Conservation (phyloP, 2,888 invertebrate genomes). For the Melanchra persicariae region DNA sequence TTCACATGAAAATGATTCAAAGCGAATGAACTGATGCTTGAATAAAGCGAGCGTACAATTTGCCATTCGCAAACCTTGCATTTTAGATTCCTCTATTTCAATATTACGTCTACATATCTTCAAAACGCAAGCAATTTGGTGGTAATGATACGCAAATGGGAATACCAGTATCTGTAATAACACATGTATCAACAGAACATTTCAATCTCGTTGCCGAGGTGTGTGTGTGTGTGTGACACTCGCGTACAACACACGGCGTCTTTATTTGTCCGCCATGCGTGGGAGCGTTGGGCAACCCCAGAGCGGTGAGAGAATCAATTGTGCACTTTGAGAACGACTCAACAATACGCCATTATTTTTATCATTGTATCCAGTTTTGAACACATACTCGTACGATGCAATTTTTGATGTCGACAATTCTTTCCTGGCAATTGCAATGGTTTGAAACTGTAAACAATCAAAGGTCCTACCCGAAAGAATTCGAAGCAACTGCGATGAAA, state of each 20-base stretch:
- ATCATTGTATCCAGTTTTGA: constrained; percentile 24
- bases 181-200: constrained; percentile 16
- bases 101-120: constrained; percentile 15
- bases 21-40: neutral
- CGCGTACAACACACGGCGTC: constrained; percentile 29
- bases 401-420: constrained; percentile 2
- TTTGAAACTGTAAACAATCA: neutral
- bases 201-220: constrained; percentile 11
- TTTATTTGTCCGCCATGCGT: constrained; percentile 29
- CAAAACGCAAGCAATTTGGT: constrained; percentile 34
- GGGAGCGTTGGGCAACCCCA: constrained; percentile 48
- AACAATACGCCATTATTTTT: constrained; percentile 55
- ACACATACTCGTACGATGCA: constrained; percentile 12
- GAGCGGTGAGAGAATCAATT: constrained; percentile 45
- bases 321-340: constrained; percentile 52
- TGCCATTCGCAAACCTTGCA: constrained; percentile 13
- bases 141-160: constrained; percentile 35
- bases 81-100: constrained; percentile 33
- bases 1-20: constrained; percentile 4
- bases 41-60: neutral
- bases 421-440: constrained; percentile 7
- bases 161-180: constrained; percentile 27
- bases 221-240: constrained; percentile 2
- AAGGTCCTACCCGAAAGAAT: neutral
- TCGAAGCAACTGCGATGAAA: neutral